These are phyloP conservation scores for Eupeodes corollae DNA, from an alignment of 1,140 invertebrate genomes.

Conservation along the genomic window DNA sequence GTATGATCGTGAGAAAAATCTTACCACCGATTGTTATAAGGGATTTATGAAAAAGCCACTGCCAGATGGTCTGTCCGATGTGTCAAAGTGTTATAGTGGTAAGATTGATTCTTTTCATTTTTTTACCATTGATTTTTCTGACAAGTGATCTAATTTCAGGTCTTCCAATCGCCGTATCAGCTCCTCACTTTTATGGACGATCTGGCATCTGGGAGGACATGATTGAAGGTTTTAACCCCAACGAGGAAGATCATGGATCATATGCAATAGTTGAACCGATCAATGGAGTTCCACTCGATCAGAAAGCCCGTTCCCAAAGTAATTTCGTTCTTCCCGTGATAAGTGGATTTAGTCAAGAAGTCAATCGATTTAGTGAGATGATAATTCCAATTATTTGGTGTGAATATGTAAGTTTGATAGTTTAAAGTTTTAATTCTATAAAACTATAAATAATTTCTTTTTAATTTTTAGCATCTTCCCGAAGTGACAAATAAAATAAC, in stretches of 20 bases:
- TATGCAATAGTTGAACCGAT: slow-evolving; percentile 45
- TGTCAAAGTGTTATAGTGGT: slow-evolving; percentile 43
- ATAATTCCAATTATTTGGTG: slow-evolving; percentile 48
- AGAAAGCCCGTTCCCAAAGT: slow-evolving; percentile 3
- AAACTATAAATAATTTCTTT: too few relatives aligned
- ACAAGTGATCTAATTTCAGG: slow-evolving; percentile 35
- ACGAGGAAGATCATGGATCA: slow-evolving; percentile 44
- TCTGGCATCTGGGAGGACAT: slow-evolving; percentile 37
- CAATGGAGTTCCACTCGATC: slow-evolving; percentile 3
- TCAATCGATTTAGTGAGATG: slow-evolving; percentile 42
- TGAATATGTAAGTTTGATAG: slow-evolving; percentile 47
- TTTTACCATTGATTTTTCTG: neutral
- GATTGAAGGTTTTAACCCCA: slow-evolving; percentile 46
- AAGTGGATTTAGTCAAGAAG: slow-evolving; percentile 34
- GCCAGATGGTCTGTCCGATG: slow-evolving; percentile 41
- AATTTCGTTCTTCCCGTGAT: slow-evolving; percentile 35
- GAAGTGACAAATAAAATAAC: too few relatives aligned
- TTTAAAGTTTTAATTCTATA: neutral
- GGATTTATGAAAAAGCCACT: slow-evolving; percentile 8
- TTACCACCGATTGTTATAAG: slow-evolving; percentile 3
- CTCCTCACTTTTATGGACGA: slow-evolving; percentile 53
- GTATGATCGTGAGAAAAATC: slow-evolving; percentile 4
- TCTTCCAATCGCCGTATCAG: slow-evolving; percentile 50
- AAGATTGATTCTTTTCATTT: neutral
- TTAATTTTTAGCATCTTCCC: too few relatives aligned